phyloP scores from a whole-genome alignment of 2,113 vertebrate species.

The Xyrauchen texanus region DNA sequence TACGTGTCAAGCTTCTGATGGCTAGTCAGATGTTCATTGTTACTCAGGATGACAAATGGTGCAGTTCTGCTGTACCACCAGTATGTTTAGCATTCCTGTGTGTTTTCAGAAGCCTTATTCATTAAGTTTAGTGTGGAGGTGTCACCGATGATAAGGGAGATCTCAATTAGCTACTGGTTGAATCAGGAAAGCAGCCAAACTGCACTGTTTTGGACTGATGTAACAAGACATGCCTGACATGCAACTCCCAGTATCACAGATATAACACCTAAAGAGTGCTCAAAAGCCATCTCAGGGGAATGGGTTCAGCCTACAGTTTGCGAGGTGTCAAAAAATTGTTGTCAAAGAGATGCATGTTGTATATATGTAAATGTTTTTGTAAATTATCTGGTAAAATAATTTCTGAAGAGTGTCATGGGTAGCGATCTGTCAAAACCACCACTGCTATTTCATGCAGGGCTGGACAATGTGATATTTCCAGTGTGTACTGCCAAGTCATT shows the following conservation, averaged over 20 bases:
- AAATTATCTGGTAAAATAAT: neutral
- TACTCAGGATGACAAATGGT: conserved; percentile 61
- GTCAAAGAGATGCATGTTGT: neutral
- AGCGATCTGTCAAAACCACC: conserved; percentile 16
- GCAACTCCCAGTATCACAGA: conserved; percentile 11
- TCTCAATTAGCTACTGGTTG: conserved; percentile 64
- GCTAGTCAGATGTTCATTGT: conserved; percentile 63
- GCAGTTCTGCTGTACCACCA: conserved; percentile 41
- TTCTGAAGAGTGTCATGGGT: conserved; percentile 13
- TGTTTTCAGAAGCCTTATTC: conserved; percentile 69
- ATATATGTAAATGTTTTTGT: too few species aligned
- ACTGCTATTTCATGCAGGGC: neutral
- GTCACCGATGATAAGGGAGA: conserved; percentile 56
- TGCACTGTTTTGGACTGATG: conserved; percentile 10
- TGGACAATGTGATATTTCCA: neutral
- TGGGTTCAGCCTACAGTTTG: neutral
- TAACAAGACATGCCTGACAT: conserved; percentile 48
- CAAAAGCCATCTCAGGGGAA: neutral
- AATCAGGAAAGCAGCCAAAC: conserved; percentile 57
- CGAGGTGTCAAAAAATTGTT: neutral
- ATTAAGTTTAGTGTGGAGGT: conserved; percentile 46
- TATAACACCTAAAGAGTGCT: neutral
- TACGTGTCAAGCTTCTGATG: conserved; percentile 51
- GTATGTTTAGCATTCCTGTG: conserved; percentile 74
- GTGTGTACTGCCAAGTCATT: neutral